Base-by-base conservation (phyloP, 2,797 vertebrate species). In the Nannoperca australis region DNA sequence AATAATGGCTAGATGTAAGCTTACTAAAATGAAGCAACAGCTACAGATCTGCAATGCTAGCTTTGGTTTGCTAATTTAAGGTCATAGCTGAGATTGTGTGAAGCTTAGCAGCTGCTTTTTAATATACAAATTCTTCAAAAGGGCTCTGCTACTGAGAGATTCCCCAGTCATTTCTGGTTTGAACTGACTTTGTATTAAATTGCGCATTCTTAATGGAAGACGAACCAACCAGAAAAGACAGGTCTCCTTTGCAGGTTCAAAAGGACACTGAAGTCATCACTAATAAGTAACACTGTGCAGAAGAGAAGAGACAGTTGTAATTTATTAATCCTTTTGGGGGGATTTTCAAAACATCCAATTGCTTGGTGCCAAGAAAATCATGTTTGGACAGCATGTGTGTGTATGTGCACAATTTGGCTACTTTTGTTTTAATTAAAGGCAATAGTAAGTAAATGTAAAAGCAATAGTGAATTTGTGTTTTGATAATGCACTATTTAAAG, bases 191-290 rank as follows among this genome's bases (percentile, higher is more conserved):
- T 30, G 27, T 69, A 54, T 56, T 45, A 61, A 67, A 79, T 20
- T 82, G 60, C 22, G 11, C 1, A 6, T 27, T 54, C 34, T 44
- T 38, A 61, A 34, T 63, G 0, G 10, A 59, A 73, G 56, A 42
- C 78, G 76, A 69, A 78, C 47, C 55, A 27, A 20, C 49, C 40
- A 70, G 51, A 82, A 70, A 69, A 74, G 27, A 24, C 38, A 18
- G 1, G 24, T 76, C 56, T 72, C 60, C 73, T 72, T 56, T 45
- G 70, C 73, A 63, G 55, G 62, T 72, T 87, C 65, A 81, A 78
- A 75, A 82, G 67, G 59, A 69, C 63, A 60, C 71, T 24, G 64
- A 58, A 51, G 47, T 75, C 54, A 61, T 68, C 34, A 54, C n/a
- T 60, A 55, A 70, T 70, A 66, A 73, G 44, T 32, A 54, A 63